These are phyloP conservation scores for Cephus rjabovi DNA, from an alignment of 2,888 invertebrate genomes.

Conservation along the genomic window DNA sequence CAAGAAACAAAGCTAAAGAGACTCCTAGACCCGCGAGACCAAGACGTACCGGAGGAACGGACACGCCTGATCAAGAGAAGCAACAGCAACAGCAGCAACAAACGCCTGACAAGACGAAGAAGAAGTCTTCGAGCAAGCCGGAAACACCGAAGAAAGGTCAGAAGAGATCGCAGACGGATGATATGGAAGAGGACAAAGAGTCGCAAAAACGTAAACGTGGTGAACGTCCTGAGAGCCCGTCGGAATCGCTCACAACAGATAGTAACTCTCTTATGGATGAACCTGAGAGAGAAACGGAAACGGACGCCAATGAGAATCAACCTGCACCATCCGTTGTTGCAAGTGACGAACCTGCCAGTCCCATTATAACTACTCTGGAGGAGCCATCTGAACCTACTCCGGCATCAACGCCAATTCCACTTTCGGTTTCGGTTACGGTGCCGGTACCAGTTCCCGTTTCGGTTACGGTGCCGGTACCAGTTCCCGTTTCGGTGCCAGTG, in stretches of 20 bases:
- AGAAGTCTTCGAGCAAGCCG: slow-evolving; percentile 57
- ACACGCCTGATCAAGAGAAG: slow-evolving; percentile 70
- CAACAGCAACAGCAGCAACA: slow-evolving; percentile 62
- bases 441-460: slow-evolving; percentile 35
- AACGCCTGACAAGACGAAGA: slow-evolving; percentile 69
- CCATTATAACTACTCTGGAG: slow-evolving; percentile 48
- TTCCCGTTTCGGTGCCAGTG: slow-evolving; percentile 49
- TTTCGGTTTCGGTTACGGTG: slow-evolving; percentile 15
- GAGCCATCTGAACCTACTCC: slow-evolving; percentile 50
- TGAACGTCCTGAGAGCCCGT: slow-evolving; percentile 80
- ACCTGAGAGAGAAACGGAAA: slow-evolving; percentile 65
- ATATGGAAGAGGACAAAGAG: slow-evolving; percentile 72
- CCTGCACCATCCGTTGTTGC: slow-evolving; percentile 44
- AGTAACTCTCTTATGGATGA: slow-evolving; percentile 85
- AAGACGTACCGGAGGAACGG: slow-evolving; percentile 71
- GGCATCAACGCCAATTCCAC: slow-evolving; percentile 47
- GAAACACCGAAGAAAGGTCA: slow-evolving; percentile 69
- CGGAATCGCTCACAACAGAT: slow-evolving; percentile 86
- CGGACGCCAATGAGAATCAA: slow-evolving; percentile 54
- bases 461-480: slow-evolving; percentile 24
- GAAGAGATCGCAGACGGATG: slow-evolving; percentile 71
- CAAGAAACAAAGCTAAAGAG: slow-evolving; percentile 85
- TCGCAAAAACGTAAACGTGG: slow-evolving; percentile 72
- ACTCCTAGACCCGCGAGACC: slow-evolving; percentile 68
- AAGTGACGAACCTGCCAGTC: slow-evolving; percentile 45